Evolutionary conservation across 1,140 invertebrate species (phyloP), one percentile per base, ranked within the genome.

Genomic region (Pseudomyrmex sp.): DNA sequence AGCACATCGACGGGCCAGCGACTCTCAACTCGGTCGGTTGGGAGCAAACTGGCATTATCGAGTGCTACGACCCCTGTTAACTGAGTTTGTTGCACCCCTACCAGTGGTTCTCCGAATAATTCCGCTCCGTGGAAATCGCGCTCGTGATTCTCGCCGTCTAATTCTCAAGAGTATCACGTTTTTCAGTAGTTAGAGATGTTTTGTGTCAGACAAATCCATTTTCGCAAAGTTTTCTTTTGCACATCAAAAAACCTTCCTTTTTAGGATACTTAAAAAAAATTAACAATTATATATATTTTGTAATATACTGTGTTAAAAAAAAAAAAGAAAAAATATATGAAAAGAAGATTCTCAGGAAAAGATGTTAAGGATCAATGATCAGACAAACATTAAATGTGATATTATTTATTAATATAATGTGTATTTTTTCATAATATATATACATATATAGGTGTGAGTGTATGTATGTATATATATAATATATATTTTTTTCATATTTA

Each of bases 331-430:
- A 35, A 35, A 35, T 35, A 18, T 46, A 13, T 10, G 3, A 48
- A 58, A 48, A 44, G 10, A n/a, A 59, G 44, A 4, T 7, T 48
- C 7, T 35, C 9, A 20, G 7, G 44, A 2, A 58, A 62, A 54
- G 61, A 5, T 8, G 10, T 52, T n/a, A 1, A 35, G 8, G 56
- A 35, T 23, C 1, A 86, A 59, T 54, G 20, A 86, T 12, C 0
- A 75, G 44, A 70, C 65, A 2, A 18, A n/a, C 23, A n/a, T 89
- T 87, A 90, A 88, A 91, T 92, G 89, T 90, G 90, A 90, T 90
- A 92, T 92, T 92, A 92, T 92, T 92, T 92, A 92, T 91, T 92
- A 92, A 92, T 92, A 92, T 92, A 92, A 91, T 92, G 77, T 90
- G 91, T 35, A 35, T 35, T 35, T 35, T 91, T 91, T 92, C 68